These are phyloP conservation scores for Camponotus pennsylvanicus DNA, from an alignment of 1,140 invertebrate genomes.

Conservation along the genomic window DNA sequence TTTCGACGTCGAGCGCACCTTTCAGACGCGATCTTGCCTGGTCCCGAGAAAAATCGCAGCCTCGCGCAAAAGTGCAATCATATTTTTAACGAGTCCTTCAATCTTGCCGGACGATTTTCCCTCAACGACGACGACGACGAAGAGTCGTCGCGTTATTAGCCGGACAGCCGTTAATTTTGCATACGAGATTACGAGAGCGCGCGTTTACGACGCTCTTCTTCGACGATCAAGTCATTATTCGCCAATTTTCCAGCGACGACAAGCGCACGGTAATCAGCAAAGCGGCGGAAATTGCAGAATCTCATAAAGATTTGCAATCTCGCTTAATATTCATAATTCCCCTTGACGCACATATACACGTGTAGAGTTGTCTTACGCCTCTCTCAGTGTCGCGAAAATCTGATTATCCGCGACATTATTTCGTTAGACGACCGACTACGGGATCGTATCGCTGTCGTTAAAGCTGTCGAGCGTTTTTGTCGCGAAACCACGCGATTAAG, in stretches of 20 bases:
- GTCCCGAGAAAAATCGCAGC: slow-evolving; percentile 19
- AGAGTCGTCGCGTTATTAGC: slow-evolving; percentile 12
- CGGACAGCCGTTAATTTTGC: slow-evolving; percentile 36
- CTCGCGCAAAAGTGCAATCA: slow-evolving; percentile 11
- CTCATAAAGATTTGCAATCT: slow-evolving; percentile 55
- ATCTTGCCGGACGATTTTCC: slow-evolving; percentile 24
- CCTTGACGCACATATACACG: slow-evolving; percentile 1
- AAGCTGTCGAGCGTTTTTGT: slow-evolving; percentile 42
- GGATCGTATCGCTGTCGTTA: slow-evolving; percentile 24
- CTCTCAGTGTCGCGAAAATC: slow-evolving; percentile 42
- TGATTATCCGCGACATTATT: slow-evolving; percentile 55
- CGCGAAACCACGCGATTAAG: slow-evolving; percentile 42
- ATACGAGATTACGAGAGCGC: slow-evolving; percentile 33
- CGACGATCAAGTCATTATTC: slow-evolving; percentile 56
- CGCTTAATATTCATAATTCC: slow-evolving; percentile 57
- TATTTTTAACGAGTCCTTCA: slow-evolving; percentile 27
- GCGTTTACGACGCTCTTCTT: slow-evolving; percentile 34
- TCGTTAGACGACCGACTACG: slow-evolving; percentile 28
- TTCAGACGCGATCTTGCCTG: background rate
- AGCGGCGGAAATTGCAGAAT: slow-evolving; percentile 60
- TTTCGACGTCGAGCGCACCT: slow-evolving; percentile 15
- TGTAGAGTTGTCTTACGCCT: slow-evolving; percentile 12
- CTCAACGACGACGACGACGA: background rate
- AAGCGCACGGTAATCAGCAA: slow-evolving; percentile 39
- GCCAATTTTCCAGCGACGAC: slow-evolving; percentile 39